A percentile compares a stretch with the other conserved stretches of the same genome.
Evolutionary conservation across 2,888 invertebrate genomes (phyloP).

Genomic region (Galeopsomyia nigrocyanea): DNA sequence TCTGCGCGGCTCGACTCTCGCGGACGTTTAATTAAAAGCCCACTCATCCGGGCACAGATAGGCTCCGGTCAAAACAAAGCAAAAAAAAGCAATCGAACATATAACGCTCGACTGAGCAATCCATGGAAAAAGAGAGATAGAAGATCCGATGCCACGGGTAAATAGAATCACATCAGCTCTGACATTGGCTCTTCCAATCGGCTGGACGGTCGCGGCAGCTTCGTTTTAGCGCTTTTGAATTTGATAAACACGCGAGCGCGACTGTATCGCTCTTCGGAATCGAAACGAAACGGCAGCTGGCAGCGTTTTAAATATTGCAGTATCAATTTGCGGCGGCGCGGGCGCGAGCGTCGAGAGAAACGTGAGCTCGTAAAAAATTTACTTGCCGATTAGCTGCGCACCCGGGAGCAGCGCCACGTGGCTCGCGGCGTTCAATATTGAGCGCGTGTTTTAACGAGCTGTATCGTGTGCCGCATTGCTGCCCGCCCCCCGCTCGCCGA

Average conservation of each 20-base stretch:
- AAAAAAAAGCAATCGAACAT: slow-evolving; percentile 1
- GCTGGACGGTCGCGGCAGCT: slow-evolving; percentile 3
- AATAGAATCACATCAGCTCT: slow-evolving; percentile 3
- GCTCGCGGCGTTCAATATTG: not conserved
- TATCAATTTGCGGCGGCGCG: too few relatives aligned
- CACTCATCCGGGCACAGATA: not conserved
- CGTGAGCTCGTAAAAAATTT: too few relatives aligned
- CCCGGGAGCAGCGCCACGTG: not conserved
- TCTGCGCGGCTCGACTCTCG: not conserved
- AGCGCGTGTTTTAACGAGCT: not conserved
- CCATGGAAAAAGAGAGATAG: not conserved
- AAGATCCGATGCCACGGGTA: not conserved
- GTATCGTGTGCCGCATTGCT: not conserved
- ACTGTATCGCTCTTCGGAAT: not conserved
- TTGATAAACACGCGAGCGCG: not conserved
- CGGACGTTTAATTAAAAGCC: slow-evolving; percentile 12
- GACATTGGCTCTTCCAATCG: slow-evolving; percentile 1
- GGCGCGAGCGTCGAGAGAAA: too few relatives aligned
- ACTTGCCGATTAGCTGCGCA: not conserved
- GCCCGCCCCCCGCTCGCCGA: too few relatives aligned
- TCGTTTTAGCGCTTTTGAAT: not conserved
- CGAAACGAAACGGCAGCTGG: not conserved
- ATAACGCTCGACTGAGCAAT: not conserved
- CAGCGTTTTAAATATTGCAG: not conserved
- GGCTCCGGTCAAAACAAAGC: not conserved